Percentiles rank a stretch among this genome's conserved stretches.
phyloP scores from a whole-genome alignment of 2,888 invertebrate genomes.

The Lycia hirtaria region DNA sequence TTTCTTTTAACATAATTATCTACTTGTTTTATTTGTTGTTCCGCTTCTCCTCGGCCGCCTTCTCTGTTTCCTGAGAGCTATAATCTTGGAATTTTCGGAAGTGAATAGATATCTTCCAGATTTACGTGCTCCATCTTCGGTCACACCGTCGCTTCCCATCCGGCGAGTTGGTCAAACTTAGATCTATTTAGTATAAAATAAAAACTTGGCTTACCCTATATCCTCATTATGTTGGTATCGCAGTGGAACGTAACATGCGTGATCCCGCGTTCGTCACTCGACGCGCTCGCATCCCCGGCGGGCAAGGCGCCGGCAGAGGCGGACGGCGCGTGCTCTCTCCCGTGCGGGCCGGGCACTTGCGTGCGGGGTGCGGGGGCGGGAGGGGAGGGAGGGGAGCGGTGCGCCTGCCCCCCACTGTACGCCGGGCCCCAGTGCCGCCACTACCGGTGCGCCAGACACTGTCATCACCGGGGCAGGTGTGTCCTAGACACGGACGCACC shows the following conservation, averaged over 20 bases:
- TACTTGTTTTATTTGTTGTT: too few species aligned
- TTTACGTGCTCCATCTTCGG: too few species aligned
- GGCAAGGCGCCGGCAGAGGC: constrained; percentile 24
- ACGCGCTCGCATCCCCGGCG: constrained; percentile 4
- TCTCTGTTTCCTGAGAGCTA: too few species aligned
- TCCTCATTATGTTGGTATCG: background rate
- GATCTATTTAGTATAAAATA: too few species aligned
- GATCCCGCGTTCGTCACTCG: constrained; percentile 39
- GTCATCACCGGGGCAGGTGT: constrained; percentile 55
- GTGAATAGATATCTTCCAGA: too few species aligned
- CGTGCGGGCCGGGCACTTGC: constrained; percentile 67
- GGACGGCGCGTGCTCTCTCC: constrained; percentile 54
- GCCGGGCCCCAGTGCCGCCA: constrained; percentile 65
- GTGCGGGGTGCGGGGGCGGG: constrained; percentile 84
- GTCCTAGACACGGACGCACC: constrained; percentile 38
- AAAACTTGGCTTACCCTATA: too few species aligned
- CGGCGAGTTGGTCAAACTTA: too few species aligned
- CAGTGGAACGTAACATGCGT: constrained; percentile 58
- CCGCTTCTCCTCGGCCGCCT: too few species aligned
- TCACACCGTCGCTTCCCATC: too few species aligned
- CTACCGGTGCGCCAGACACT: constrained; percentile 56
- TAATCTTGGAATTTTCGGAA: too few species aligned
- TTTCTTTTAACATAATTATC: too few species aligned
- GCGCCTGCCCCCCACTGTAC: constrained; percentile 57
- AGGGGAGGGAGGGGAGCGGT: constrained; percentile 74